These are phyloP conservation scores for Drosophila colorata DNA, from an alignment of 2,888 invertebrate genomes.

Conservation along the genomic window DNA sequence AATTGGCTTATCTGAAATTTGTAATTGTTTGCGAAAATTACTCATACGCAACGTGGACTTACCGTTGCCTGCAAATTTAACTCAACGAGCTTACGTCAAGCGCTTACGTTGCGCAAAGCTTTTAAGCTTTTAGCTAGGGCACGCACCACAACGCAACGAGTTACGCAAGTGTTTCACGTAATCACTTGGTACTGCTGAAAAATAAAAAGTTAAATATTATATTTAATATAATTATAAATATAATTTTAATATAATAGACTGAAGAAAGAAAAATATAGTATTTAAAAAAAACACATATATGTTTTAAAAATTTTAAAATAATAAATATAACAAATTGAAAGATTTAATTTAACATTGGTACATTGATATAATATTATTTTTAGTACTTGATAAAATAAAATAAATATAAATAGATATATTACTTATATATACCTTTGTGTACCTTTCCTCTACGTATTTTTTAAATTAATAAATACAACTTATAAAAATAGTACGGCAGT, in stretches of 20 bases:
- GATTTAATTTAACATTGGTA: no score
- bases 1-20: conserved; percentile 31
- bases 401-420: no score
- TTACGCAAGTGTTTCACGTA: not conserved
- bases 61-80: conserved; percentile 11
- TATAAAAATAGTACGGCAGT: no score
- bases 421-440: no score
- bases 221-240: not conserved
- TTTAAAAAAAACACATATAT: no score
- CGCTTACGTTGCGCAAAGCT: conserved; percentile 18
- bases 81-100: conserved; percentile 40
- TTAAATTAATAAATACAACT: no score
- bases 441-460: no score
- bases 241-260: no score
- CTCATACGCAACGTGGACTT: conserved; percentile 61
- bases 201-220: not conserved
- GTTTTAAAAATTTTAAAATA: not conserved
- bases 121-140: conserved; percentile 32
- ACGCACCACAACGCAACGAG: conserved; percentile 41
- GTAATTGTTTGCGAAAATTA: conserved; percentile 38
- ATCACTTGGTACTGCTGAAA: fast-evolving
- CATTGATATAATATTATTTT: no score
- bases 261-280: no score
- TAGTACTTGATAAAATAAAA: no score
- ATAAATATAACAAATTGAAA: no score